These are phyloP conservation scores for Haemorhous mexicanus DNA, from an alignment of 2,113 vertebrate species.

Conservation along the genomic window DNA sequence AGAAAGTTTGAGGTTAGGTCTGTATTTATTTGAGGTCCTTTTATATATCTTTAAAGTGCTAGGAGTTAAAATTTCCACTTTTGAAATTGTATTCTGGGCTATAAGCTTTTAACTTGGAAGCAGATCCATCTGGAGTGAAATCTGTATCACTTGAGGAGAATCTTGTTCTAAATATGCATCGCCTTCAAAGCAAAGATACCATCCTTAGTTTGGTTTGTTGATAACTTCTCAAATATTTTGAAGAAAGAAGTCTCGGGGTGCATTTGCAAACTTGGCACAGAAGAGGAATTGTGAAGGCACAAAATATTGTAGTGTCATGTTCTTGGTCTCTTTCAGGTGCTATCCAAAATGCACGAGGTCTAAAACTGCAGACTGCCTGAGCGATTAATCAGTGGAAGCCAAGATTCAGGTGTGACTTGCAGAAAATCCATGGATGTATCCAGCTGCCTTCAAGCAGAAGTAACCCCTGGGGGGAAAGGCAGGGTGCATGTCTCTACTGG, in stretches of 20 bases:
- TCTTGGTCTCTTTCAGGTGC: neutral
- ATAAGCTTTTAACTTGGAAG: slow-evolving; percentile 28
- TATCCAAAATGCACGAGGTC: neutral
- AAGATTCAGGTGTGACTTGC: neutral
- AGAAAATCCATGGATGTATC: neutral
- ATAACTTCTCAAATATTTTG: slow-evolving; percentile 11
- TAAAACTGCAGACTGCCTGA: neutral
- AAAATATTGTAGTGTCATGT: neutral
- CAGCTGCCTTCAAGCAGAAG: neutral
- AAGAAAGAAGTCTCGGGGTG: neutral
- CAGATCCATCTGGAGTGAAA: neutral
- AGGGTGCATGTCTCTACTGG: neutral
- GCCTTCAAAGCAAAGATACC: slow-evolving; percentile 11
- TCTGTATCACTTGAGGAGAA: neutral
- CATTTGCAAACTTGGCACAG: slow-evolving; percentile 14
- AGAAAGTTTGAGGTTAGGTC: neutral
- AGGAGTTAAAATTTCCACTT: slow-evolving; percentile 9
- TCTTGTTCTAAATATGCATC: slow-evolving; percentile 14
- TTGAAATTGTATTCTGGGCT: neutral
- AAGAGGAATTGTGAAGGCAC: neutral
- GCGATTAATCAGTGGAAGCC: neutral
- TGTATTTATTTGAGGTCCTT: neutral
- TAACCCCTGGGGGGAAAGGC: neutral
- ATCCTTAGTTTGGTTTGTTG: slow-evolving; percentile 10
- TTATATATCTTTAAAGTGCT: neutral